Evolutionary conservation across 2,888 invertebrate genomes (phyloP).

Genomic region (Chydorus sphaericus): DNA sequence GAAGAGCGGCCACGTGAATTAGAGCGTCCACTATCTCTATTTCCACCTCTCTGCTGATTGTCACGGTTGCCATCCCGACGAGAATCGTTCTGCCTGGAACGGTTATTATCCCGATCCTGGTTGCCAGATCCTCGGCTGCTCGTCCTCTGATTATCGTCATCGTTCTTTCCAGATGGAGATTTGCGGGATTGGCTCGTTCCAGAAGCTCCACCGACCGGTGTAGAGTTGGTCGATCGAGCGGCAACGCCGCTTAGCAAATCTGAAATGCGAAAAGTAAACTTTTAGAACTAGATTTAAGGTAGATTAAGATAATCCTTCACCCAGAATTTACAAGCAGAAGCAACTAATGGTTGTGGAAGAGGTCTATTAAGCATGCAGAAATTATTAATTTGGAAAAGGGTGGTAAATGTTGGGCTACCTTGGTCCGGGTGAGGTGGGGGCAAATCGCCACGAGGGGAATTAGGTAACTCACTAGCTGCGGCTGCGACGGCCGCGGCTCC

Average conservation of each 20-base stretch:
- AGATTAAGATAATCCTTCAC: not conserved
- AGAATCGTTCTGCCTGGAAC: conserved; percentile 10
- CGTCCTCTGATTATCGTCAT: not conserved
- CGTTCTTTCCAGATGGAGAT: conserved; percentile 70
- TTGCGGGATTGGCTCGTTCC: conserved; percentile 44
- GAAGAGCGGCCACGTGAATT: conserved; percentile 17
- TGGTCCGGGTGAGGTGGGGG: conserved; percentile 9
- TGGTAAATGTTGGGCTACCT: not conserved
- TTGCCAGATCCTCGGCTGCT: conserved; percentile 16
- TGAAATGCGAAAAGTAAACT: conserved; percentile 39
- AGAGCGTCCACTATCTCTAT: conserved; percentile 19
- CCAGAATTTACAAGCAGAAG: not conserved
- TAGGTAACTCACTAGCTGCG: conserved; percentile 10
- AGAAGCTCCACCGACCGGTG: conserved; percentile 34
- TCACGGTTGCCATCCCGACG: no score
- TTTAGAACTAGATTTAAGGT: not conserved
- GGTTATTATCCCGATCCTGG: no score
- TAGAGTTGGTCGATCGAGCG: conserved; percentile 69
- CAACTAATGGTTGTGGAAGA: not conserved
- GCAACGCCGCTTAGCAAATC: conserved; percentile 46
- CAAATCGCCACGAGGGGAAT: conserved; percentile 3
- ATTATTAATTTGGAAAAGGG: not conserved
- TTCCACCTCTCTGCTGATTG: conserved; percentile 19
- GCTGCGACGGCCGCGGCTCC: conserved; percentile 6
- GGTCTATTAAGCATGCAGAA: not conserved